Percentiles rank a stretch among this genome's conserved stretches.
Evolutionary conservation across 2,113 vertebrate species (phyloP).

Genomic region (Pelobates fuscus): DNA sequence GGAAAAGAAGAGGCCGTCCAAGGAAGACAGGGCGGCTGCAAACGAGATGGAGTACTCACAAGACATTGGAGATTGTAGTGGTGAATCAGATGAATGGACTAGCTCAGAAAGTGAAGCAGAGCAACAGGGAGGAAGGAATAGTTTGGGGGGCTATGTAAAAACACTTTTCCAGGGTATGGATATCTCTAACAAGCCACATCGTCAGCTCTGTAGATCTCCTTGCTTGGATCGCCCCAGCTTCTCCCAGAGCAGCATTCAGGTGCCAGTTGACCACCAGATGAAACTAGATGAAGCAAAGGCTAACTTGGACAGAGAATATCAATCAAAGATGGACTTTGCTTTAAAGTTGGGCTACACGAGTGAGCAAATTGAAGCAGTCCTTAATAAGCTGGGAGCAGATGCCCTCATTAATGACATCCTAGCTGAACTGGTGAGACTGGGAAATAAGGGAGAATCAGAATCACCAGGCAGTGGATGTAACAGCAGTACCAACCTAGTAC

Average conservation of each 20-base stretch:
- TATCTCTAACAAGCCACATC: slow-evolving; percentile 80
- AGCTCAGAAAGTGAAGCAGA: slow-evolving; percentile 91
- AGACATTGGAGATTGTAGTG: slow-evolving; percentile 63
- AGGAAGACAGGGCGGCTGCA: slow-evolving; percentile 77
- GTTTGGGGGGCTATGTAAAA: slow-evolving; percentile 53
- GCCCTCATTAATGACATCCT: slow-evolving; percentile 94
- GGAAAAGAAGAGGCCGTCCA: slow-evolving; percentile 87
- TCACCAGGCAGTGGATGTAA: slow-evolving; percentile 67
- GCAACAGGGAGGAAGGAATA: slow-evolving; percentile 56
- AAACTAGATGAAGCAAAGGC: slow-evolving; percentile 70
- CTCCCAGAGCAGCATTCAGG: slow-evolving; percentile 89
- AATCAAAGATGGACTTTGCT: slow-evolving; percentile 96
- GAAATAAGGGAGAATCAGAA: slow-evolving; percentile 90
- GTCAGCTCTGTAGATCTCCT: slow-evolving; percentile 93
- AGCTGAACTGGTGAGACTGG: slow-evolving; percentile 92
- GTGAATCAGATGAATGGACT: slow-evolving; percentile 86
- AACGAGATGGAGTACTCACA: slow-evolving; percentile 66
- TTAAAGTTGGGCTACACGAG: slow-evolving; percentile 93
- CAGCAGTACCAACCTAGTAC: slow-evolving; percentile 58
- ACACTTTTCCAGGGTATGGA: slow-evolving; percentile 74
- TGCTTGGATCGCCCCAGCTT: slow-evolving; percentile 94
- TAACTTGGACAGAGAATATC: slow-evolving; percentile 82
- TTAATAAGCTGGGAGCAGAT: slow-evolving; percentile 88
- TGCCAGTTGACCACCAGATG: slow-evolving; percentile 68
- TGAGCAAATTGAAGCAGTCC: slow-evolving; percentile 91